These are phyloP conservation scores for Hylia prasina DNA, from an alignment of 2,113 vertebrate genomes.

Conservation along the genomic window DNA sequence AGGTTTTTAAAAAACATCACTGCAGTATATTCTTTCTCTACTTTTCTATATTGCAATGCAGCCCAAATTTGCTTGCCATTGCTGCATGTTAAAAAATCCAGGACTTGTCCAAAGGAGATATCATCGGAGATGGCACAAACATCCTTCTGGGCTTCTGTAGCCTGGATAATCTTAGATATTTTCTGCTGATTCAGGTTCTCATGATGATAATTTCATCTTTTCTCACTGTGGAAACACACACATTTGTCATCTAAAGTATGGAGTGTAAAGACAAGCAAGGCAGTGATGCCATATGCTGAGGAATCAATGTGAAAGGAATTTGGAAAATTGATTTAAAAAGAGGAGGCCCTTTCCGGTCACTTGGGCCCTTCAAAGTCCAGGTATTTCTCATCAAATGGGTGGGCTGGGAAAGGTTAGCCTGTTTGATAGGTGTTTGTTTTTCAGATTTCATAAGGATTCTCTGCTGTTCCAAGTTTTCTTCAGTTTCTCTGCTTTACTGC, in stretches of 20 bases:
- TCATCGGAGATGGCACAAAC: background rate
- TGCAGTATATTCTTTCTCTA: background rate
- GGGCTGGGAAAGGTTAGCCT: background rate
- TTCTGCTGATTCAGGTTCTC: conserved; percentile 3
- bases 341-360: background rate
- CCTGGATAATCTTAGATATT: background rate
- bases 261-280: background rate
- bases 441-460: background rate
- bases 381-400: background rate
- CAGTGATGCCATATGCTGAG: background rate
- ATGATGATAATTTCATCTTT: background rate
- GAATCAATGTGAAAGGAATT: background rate
- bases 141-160: background rate
- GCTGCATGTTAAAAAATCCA: background rate
- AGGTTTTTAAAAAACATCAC: background rate
- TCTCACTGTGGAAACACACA: background rate
- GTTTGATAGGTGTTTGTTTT: background rate
- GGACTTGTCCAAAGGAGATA: background rate
- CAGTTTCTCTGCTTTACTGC: background rate
- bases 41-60: background rate
- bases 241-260: background rate
- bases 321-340: background rate
- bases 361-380: background rate
- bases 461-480: background rate
- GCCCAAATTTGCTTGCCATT: background rate